Conservation (phyloP, 2,113 vertebrate species). For the Corythaixoides concolor region DNA sequence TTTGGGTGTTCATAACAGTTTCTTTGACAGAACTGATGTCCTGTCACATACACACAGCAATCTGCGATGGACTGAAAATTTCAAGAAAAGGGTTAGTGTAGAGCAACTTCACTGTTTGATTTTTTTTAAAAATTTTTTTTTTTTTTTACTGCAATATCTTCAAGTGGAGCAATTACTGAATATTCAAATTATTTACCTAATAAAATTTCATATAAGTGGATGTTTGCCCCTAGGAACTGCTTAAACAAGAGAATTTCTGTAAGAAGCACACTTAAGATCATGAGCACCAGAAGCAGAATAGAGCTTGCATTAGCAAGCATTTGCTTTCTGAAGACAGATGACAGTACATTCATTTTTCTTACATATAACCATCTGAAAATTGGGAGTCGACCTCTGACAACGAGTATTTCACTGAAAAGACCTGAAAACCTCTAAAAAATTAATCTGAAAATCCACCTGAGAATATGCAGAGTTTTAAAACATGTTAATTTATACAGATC, state of each 20-base stretch:
- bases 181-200: slow-evolving; percentile 64
- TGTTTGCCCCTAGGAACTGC: slow-evolving; percentile 51
- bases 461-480: slow-evolving; percentile 54
- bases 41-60: background rate
- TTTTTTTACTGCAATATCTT: background rate
- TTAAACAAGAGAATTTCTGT: slow-evolving; percentile 31
- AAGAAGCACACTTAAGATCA: background rate
- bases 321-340: background rate
- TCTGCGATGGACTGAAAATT: background rate
- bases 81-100: background rate
- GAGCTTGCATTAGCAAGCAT: background rate
- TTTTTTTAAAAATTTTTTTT: background rate
- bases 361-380: background rate
- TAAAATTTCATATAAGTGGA: slow-evolving; percentile 41
- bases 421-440: background rate
- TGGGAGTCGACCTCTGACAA: background rate
- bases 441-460: slow-evolving; percentile 43
- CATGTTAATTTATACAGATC: slow-evolving; percentile 75
- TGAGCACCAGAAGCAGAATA: background rate
- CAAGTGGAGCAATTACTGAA: background rate
- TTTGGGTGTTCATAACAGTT: background rate
- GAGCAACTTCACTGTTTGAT: background rate
- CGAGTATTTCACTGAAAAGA: background rate
- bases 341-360: background rate
- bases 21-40: background rate